Conservation (phyloP, 1,140 invertebrate species). For the Ips nitidus region DNA sequence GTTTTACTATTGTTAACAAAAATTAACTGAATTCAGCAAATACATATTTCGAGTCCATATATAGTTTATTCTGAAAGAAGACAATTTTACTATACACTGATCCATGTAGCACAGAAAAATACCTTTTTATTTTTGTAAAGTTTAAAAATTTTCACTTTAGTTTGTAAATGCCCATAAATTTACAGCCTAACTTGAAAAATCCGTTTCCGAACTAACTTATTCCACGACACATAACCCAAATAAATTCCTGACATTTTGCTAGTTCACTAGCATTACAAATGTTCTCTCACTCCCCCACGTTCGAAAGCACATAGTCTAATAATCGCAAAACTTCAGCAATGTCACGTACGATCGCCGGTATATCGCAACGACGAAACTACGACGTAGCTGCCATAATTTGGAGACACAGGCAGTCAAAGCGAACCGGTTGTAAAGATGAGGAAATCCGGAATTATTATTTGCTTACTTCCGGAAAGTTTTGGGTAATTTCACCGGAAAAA, state of each 20-base stretch:
- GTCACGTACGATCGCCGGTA: slow-evolving; percentile 36
- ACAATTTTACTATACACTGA: too few species aligned
- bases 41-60: too few species aligned
- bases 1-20: too few species aligned
- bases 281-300: slow-evolving; percentile 22
- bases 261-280: slow-evolving; percentile 23
- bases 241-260: slow-evolving; percentile 15
- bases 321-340: slow-evolving; percentile 34
- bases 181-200: too few species aligned
- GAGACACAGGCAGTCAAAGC: slow-evolving; percentile 29
- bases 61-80: too few species aligned
- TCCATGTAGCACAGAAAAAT: too few species aligned
- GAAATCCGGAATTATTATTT: slow-evolving; percentile 13
- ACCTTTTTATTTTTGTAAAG: too few species aligned
- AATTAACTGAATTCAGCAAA: too few species aligned
- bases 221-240: slow-evolving; percentile 1
- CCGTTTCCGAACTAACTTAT: too few species aligned
- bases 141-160: too few species aligned
- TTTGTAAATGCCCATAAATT: too few species aligned
- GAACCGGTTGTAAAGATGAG: slow-evolving; percentile 27
- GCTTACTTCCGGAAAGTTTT: neutral
- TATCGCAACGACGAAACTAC: slow-evolving; percentile 31
- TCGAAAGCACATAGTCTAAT: slow-evolving; percentile 24
- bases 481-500: neutral
- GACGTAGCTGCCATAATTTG: slow-evolving; percentile 33